Base-by-base conservation (phyloP, 1,140 invertebrate species). In the Zaprionus capensis region DNA sequence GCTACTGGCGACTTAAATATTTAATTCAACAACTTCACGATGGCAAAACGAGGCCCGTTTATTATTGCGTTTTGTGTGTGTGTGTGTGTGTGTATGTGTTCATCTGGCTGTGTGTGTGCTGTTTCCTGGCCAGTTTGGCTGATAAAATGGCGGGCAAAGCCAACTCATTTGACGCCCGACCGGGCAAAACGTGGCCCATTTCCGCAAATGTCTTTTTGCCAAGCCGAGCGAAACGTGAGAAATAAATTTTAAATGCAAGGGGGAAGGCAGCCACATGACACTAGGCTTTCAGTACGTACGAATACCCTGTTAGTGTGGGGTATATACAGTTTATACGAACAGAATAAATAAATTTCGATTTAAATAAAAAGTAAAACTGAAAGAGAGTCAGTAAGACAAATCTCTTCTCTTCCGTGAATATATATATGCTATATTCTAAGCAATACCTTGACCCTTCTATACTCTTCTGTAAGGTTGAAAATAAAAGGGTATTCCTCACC, bases 231-330 rank as follows among this genome's bases (percentile, higher is more conserved):
- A 71, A 82, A 69, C 63, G 80, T 86, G 76, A 68, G 69, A 74
- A 80, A 87, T 87, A 82, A 80, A 82, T 86, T 87, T 87, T 82
- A 70, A 77, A 87, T 74, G 80, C 36, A 76, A 72, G 49, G 22
- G 26, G 22, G 51, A 53, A 28, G 28, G 46, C 56, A 65, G 61
- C 63, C 75, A 61, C 22, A 49, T 20, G 61, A 15, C 36, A 58
- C 67, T 36, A 22, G 24, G 65, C 36, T 28, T 41, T 17, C 28
- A 46, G 24, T 67, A 59, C 56, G 44, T 59, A 44, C 17, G 22
- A 7, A 64, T 65, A 64, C 61, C 68, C 49, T 22, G n/a, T 38
- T 62, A 2, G 11, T 6, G 34, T 2, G 22, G 22, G 34, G 58
- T 55, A 62, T 61, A 44, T 7, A 3, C 5, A 17, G 41, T 17